Base-by-base conservation (phyloP, 2,888 invertebrate species). In the Tethea ocularis region DNA sequence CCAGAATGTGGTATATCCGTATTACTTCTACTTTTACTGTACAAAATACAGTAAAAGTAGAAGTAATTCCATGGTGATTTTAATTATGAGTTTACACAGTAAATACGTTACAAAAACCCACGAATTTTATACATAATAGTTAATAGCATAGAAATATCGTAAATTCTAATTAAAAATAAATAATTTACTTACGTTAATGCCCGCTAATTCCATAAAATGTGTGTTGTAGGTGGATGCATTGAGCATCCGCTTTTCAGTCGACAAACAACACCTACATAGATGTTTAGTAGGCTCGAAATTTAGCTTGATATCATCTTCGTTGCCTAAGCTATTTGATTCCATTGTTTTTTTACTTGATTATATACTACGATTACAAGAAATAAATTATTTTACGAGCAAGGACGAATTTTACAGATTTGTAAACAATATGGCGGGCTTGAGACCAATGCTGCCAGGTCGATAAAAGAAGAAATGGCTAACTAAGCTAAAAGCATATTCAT, bases 251-350 rank as follows among this genome's bases (percentile, higher is more conserved):
- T 75, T 80, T 10, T 86, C 78, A 1, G 83, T 86, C 0, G 80
- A 74, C 24, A 91, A 80, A 79, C 91, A 91, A 61, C 88, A 88
- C 36, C 91, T 75, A 57, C 91, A 91, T 23, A 91, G 79, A 1
- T 78, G 62, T 59, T 76, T 78, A 0, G 61, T 60, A 0, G 62
- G 51, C n/a, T 81, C 82, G n/a, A 78, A 66, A 33, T 69, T 67
- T 8, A 73, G 46, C 65, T 82, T 83, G 1, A 71, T 24, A 15
- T 79, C 77, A 23, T 66, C 70, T 7, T 57, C 69, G 5, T 53
- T 51, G 20, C 52, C 60, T 63, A 55, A 38, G 24, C 17, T 55
- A 54, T 46, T 33, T 46, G n/a, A 38, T 38, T 55, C 57, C 59
- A 59, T 24, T 33, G 1, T 57, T 36, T 17, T n/a, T n/a, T n/a